phyloP scores from a whole-genome alignment of 2,797 vertebrate species.

The Hybognathus amarus region DNA sequence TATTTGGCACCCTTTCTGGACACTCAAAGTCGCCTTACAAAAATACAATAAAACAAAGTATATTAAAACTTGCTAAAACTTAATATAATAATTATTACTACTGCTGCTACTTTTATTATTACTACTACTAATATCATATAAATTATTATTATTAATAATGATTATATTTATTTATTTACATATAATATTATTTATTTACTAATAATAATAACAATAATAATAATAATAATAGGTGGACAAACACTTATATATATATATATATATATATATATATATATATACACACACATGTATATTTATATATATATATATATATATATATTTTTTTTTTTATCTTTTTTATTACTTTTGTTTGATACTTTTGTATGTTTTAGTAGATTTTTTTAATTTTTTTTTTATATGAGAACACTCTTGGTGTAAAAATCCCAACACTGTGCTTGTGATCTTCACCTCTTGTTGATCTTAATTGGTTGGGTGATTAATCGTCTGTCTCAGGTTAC shows the following conservation, averaged over 20 bases:
- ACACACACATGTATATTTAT: no score
- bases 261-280: no score
- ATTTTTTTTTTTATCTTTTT: no score
- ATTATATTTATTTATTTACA: not conserved
- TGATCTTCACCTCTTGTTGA: not conserved
- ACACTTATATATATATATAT: no score
- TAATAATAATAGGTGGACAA: not conserved
- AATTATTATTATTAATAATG: not conserved
- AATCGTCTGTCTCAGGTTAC: constrained; percentile 77
- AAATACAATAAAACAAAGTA: no score
- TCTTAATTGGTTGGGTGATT: not conserved
- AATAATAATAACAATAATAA: no score
- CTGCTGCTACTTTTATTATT: not conserved
- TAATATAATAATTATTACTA: not conserved
- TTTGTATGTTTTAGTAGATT: not conserved
- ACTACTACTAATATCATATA: not conserved
- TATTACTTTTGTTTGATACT: no score
- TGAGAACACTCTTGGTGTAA: not conserved
- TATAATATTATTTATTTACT: not conserved
- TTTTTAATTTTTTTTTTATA: no score
- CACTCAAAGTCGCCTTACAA: no score
- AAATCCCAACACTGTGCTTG: not conserved
- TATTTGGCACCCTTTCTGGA: no score
- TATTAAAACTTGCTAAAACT: no score
- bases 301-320: no score